Percentiles rank a stretch among this genome's conserved stretches.
phyloP scores from a whole-genome alignment of 2,888 invertebrate genomes.

The Pyrgus malvae region DNA sequence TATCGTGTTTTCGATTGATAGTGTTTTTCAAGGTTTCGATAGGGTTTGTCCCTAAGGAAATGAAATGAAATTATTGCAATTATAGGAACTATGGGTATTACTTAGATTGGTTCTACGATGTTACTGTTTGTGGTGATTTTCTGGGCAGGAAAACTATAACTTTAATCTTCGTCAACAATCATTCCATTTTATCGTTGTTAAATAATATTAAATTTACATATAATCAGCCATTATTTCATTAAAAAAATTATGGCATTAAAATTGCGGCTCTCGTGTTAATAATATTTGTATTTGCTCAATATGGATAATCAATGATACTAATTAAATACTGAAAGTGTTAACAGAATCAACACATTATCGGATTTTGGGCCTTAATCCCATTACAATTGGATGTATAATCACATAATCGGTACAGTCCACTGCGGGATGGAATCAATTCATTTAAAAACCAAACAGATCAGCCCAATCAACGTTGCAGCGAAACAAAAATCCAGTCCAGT shows the following conservation, averaged over 20 bases:
- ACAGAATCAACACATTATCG: slow-evolving; percentile 19
- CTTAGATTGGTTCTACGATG: no score
- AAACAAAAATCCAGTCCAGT: slow-evolving; percentile 21
- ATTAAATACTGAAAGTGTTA: slow-evolving; percentile 28
- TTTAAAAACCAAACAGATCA: slow-evolving; percentile 27
- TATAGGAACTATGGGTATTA: no score
- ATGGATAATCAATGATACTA: slow-evolving; percentile 21
- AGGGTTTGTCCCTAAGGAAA: neutral
- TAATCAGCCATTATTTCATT: no score
- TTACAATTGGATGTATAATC: slow-evolving; percentile 20
- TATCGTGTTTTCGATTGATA: neutral
- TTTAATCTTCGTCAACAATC: no score
- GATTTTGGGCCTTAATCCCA: slow-evolving; percentile 22
- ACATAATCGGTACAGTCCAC: slow-evolving; percentile 15
- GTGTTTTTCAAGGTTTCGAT: neutral
- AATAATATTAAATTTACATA: no score
- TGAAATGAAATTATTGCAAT: no score
- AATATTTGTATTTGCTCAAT: slow-evolving; percentile 19
- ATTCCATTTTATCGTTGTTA: no score
- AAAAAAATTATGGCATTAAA: no score
- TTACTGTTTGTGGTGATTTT: no score
- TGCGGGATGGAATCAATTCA: slow-evolving; percentile 22
- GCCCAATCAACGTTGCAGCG: slow-evolving; percentile 24
- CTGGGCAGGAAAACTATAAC: no score
- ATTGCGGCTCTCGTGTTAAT: slow-evolving; percentile 11